phyloP scores from a whole-genome alignment of 2,888 invertebrate species.

The Zhengitettix transpicula region DNA sequence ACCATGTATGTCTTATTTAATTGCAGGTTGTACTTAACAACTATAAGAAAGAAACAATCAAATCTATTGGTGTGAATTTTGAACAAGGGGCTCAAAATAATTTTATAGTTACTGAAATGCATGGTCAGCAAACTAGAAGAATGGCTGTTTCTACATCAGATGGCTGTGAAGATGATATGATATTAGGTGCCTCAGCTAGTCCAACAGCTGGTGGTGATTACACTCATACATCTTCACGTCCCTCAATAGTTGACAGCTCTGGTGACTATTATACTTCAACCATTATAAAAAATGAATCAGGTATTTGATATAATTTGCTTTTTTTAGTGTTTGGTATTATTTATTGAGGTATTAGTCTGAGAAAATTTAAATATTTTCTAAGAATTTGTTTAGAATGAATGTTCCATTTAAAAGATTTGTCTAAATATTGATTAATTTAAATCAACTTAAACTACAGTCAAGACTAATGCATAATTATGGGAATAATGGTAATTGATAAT shows the following conservation, averaged over 20 bases:
- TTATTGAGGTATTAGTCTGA: background rate
- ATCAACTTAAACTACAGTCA: too few relatives aligned
- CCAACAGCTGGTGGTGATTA: conserved; percentile 19
- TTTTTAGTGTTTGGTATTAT: background rate
- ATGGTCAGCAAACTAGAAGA: conserved; percentile 21
- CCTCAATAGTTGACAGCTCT: conserved; percentile 11
- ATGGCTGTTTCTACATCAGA: conserved; percentile 18
- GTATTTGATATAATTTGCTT: conserved; percentile 15
- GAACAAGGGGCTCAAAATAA: conserved; percentile 22
- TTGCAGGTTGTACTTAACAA: conserved; percentile 27
- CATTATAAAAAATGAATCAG: conserved; percentile 26
- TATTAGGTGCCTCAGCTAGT: conserved; percentile 29
- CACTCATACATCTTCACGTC: conserved; percentile 10
- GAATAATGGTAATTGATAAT: too few relatives aligned
- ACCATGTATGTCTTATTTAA: conserved; percentile 1
- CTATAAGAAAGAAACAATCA: conserved; percentile 27
- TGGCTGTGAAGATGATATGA: conserved; percentile 25
- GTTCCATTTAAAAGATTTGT: too few relatives aligned
- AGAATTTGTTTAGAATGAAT: too few relatives aligned
- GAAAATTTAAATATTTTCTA: too few relatives aligned
- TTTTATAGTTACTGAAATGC: conserved; percentile 25
- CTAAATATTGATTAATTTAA: too few relatives aligned
- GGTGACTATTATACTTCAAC: conserved; percentile 8
- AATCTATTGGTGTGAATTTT: conserved; percentile 26
- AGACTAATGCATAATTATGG: too few relatives aligned